A percentile compares a stretch with the other conserved stretches of the same genome.
phyloP scores from a whole-genome alignment of 2,797 vertebrate genomes.

The Chaenodraco wilsoni region DNA sequence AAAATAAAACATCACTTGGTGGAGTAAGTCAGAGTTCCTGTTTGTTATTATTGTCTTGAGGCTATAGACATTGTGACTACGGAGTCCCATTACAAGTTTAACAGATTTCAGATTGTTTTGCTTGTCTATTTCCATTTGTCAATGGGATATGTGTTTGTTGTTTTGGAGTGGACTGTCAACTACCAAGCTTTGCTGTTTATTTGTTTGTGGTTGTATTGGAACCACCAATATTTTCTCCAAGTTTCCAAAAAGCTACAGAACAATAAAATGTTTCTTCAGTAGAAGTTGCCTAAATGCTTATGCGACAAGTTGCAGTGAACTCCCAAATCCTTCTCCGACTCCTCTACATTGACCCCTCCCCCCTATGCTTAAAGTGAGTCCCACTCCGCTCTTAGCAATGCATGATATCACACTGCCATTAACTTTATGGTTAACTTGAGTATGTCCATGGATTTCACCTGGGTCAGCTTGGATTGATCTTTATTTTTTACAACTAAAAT shows the following conservation, averaged over 20 bases:
- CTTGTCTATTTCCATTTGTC: constrained; percentile 1
- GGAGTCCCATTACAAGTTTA: background rate
- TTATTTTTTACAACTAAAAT: background rate
- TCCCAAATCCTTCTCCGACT: no score
- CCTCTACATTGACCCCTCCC: background rate
- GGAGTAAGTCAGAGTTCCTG: background rate
- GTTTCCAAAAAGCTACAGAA: background rate
- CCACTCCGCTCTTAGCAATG: background rate
- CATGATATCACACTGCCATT: background rate
- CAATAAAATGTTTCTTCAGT: background rate
- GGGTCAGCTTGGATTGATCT: constrained; percentile 1
- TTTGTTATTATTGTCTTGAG: background rate
- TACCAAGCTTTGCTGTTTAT: background rate
- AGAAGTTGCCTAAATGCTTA: no score
- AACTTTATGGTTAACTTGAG: background rate
- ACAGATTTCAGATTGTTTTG: background rate
- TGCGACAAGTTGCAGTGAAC: background rate
- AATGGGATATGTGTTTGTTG: constrained; percentile 9
- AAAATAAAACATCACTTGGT: no score
- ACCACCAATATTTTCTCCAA: background rate
- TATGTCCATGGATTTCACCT: background rate
- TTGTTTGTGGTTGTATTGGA: constrained; percentile 3
- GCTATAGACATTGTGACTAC: constrained; percentile 21
- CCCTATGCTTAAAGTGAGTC: background rate
- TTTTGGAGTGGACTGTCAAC: background rate